Percentiles rank a stretch among this genome's conserved stretches.
These are phyloP conservation scores for Pharmacophagus antenor DNA, from an alignment of 2,888 invertebrate species.

Conservation along the genomic window DNA sequence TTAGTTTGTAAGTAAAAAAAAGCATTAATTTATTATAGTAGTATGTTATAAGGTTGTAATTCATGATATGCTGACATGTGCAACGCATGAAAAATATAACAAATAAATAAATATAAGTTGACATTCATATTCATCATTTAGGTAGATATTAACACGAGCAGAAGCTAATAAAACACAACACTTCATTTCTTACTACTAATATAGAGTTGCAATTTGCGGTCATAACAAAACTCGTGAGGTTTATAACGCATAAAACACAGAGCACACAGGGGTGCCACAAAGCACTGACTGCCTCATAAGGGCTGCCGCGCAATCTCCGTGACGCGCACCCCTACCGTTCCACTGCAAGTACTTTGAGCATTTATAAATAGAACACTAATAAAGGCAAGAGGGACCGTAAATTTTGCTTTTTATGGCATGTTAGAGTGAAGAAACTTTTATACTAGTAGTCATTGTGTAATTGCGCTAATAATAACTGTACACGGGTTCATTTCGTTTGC, in stretches of 20 bases:
- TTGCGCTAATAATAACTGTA: conserved; percentile 25
- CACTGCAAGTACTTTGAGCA: conserved; percentile 42
- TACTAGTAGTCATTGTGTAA: conserved; percentile 35
- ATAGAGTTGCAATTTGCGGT: conserved; percentile 31
- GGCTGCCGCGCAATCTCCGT: conserved; percentile 31
- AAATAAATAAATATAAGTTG: no score
- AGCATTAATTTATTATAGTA: no score
- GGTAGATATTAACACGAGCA: conserved; percentile 35
- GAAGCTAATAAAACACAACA: conserved; percentile 29
- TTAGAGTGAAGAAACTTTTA: conserved; percentile 40
- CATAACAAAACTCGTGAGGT: conserved; percentile 29
- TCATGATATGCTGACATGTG: no score
- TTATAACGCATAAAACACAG: conserved; percentile 33
- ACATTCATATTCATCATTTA: no score
- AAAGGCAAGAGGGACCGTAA: conserved; percentile 46
- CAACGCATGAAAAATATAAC: no score
- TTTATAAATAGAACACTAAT: conserved; percentile 49
- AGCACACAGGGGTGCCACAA: conserved; percentile 34
- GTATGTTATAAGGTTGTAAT: no score
- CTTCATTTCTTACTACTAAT: conserved; percentile 25
- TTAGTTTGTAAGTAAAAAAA: no score
- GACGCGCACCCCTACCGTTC: conserved; percentile 41
- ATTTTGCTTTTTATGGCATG: conserved; percentile 44
- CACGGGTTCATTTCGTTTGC: conserved; percentile 24
- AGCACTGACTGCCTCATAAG: conserved; percentile 27